Base-by-base conservation (phyloP, 2,797 vertebrate genomes). In the Pangasius krempfi region DNA sequence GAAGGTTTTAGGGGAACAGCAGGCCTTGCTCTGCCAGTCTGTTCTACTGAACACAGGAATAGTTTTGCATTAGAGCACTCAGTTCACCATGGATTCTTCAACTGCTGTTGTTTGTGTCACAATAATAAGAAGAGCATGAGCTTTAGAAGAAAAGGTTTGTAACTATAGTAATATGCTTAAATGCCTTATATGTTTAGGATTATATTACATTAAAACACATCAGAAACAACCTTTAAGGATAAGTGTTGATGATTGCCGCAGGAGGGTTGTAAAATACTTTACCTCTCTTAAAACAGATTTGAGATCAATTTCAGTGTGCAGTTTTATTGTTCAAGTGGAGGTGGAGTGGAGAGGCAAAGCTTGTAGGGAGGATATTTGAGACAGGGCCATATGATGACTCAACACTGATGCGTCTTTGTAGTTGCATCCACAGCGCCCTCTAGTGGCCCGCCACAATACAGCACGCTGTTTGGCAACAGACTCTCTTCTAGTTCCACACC, bases 381-480 rank as follows among this genome's bases (percentile, higher is more conserved):
- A n/a, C 37, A 10, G 22, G n/a, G 44, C 64, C 44, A 68, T 54
- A 25, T n/a, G 30, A 72, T 78, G 47, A 54, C n/a, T n/a, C 66
- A 84, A 84, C 54, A 76, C 37, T 44, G 16, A 18, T 68, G 7
- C 87, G 12, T 92, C 5, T 89, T 40, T 87, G 85, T 92, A 92
- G 89, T 87, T 84, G 88, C 94, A 86, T 89, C 87, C 87, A 88
- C 94, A 96, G 95, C 94, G 1, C 96, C 96, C 75, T 94, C 97
- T 91, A 91, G 86, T 93, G 96, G 95, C 33, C 95, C 96, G 0
- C 91, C 96, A 3, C 97, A 97, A 90, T 94, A 96, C 94, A 94
- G 94, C 91, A 68, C 94, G 91, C 90, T 97, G 87, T 96, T 96
- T 89, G 95, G 96, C 86, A 97, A 92, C 94, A 94, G 95, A 91